These are phyloP conservation scores for Heterotis niloticus DNA, from an alignment of 2,113 vertebrate species.

Conservation along the genomic window DNA sequence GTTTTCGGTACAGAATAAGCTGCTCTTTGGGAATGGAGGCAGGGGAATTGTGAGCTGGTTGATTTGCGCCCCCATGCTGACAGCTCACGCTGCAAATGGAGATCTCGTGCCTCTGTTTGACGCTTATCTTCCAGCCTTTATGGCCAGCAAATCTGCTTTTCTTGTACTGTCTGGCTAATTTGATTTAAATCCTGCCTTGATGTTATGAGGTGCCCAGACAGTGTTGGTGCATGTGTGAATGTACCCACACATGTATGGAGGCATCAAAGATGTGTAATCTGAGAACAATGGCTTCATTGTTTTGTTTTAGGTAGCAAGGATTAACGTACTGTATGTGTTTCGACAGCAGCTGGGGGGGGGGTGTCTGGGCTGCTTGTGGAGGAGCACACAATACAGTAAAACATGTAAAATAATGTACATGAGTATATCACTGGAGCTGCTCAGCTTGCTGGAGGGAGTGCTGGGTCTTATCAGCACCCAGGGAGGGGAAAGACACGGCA, in stretches of 20 bases:
- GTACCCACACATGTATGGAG: conserved; percentile 11
- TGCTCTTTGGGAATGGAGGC: conserved; percentile 29
- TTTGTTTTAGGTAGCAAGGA: conserved; percentile 41
- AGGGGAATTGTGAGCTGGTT: conserved; percentile 26
- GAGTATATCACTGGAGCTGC: background rate
- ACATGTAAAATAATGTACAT: background rate
- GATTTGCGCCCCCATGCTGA: conserved; percentile 35
- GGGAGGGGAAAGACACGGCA: background rate
- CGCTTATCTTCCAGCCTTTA: conserved; percentile 43
- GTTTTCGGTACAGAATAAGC: conserved; percentile 24
- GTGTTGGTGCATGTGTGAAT: conserved; percentile 36
- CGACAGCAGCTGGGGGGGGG: background rate
- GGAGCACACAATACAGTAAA: background rate
- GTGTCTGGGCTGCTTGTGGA: background rate
- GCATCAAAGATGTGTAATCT: conserved; percentile 56
- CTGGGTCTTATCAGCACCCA: background rate
- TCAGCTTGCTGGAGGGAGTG: background rate
- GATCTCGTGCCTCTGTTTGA: conserved; percentile 49
- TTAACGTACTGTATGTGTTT: background rate
- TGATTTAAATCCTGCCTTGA: conserved; percentile 61
- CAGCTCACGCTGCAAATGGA: conserved; percentile 40
- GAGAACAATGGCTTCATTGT: conserved; percentile 57
- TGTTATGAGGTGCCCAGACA: conserved; percentile 48
- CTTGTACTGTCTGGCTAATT: conserved; percentile 48
- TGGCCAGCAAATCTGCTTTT: conserved; percentile 2